Evolutionary conservation across 2,888 invertebrate genomes (phyloP), one percentile per base, ranked within the genome.

Genomic region (Tuberolachnus salignus): DNA sequence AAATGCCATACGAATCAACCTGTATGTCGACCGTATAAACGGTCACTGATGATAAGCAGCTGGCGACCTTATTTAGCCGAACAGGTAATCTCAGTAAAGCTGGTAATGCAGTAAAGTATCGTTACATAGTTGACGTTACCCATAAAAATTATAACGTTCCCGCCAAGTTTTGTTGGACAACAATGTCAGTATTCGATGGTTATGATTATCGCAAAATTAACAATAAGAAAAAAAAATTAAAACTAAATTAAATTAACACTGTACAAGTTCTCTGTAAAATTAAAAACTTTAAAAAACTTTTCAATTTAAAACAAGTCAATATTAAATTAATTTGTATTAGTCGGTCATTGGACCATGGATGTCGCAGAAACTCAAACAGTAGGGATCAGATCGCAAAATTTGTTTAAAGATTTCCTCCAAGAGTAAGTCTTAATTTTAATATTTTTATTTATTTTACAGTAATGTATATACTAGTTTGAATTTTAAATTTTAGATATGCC

Each of bases 341-440:
- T 14, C 13, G 1, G 13, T 70, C 23, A 44, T 19, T 61, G 23
- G 13, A 80, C 13, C 53, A 94, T 94, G 94, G 94, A 95, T 91
- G 92, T 93, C 84, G 91, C 91, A 63, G 92, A 93, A 84, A 87
- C 90, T 80, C 91, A 91, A 85, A 88, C 89, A 81, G 92, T 91
- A 46, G 92, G 96, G 82, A 90, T 94, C 55, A 90, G 96, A 80
- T 95, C 95, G 85, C 98, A 98, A 86, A 97, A 97, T 86, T 88
- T 97, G 59, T 98, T 98, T 86, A 95, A 97, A 85, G 96, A 95
- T 86, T 98, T 98, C 84, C 88, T 98, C 42, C 94, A 96, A 86
- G 97, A 95, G 95, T 97, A 86, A 89, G 91, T 89, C 55, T 11
- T 11, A 51, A n/a, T 64, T 23, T 23, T 55, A 64, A 34, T 46